Conservation (phyloP, 2,888 invertebrate genomes). For the Drosophila kanekoi region DNA sequence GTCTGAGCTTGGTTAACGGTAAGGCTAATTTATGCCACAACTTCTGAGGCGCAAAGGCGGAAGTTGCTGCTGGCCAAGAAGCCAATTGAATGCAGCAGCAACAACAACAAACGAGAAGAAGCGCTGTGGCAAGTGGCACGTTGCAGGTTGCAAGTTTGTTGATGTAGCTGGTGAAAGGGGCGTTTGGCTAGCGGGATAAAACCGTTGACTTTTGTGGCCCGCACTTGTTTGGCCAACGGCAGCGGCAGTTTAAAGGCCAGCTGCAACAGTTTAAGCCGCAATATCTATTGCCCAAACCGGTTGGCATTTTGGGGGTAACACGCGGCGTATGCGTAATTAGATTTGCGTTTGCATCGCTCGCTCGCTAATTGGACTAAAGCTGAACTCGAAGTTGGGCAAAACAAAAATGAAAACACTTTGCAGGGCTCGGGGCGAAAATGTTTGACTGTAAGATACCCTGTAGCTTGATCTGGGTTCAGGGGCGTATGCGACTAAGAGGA, state of each 20-base stretch:
- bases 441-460: background rate
- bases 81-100: constrained; percentile 75
- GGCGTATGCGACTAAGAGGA: background rate
- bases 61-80: constrained; percentile 66
- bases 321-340: constrained; percentile 73
- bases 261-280: constrained; percentile 37
- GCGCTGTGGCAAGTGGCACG: constrained; percentile 37
- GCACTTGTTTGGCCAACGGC: constrained; percentile 25
- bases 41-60: constrained; percentile 68
- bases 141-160: constrained; percentile 44
- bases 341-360: constrained; percentile 47
- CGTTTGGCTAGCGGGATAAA: constrained; percentile 21
- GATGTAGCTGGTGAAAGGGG: constrained; percentile 54
- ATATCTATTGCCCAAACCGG: constrained; percentile 38
- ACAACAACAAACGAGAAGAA: constrained; percentile 7
- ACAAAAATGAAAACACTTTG: background rate
- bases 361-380: constrained; percentile 65
- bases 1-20: constrained; percentile 60
- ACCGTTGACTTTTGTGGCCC: constrained; percentile 44
- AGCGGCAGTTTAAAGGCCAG: constrained; percentile 43
- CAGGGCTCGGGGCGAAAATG: background rate
- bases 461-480: background rate
- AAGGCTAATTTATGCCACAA: constrained; percentile 73
- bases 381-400: constrained; percentile 6
- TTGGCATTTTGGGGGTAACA: constrained; percentile 22